Base-by-base conservation (phyloP, 1,140 invertebrate species). In the Ceratoteleas bidentatus region DNA sequence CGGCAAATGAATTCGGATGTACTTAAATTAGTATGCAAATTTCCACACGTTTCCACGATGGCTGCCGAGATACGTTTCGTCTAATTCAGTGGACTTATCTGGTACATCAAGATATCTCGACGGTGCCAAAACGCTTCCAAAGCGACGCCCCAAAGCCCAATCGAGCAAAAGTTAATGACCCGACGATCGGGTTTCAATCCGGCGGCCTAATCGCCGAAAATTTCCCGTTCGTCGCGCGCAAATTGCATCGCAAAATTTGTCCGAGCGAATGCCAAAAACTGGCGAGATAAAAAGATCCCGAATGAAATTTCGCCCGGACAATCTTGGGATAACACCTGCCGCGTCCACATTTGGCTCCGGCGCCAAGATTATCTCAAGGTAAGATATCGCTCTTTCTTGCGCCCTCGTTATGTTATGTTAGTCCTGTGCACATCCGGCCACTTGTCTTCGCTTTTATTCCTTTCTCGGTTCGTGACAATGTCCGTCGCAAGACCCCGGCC, bases 381-480 rank as follows among this genome's bases (percentile, higher is more conserved):
- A 72, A 72, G 68, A 60, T 70, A 65, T 60, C 65, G 65, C 50
- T 43, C 66, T 52, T 64, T 53, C 58, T 47, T 58, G 52, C 11
- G 43, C 9, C 56, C 58, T 68, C 56, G 57, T 77, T 77, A 66
- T 38, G 43, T 70, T 69, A 61, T 64, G 40, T 68, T 72, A 66
- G 43, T 36, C 60, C 47, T 36, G 50, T 49, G 62, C 43, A 50
- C 75, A 64, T 78, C 62, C 69, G 58, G 53, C 52, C 70, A 58
- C 74, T 68, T 56, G 57, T 69, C 64, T 58, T 58, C 49, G 9
- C 40, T 78, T 87, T 84, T 82, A 66, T 73, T 85, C 76, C 50
- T 78, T 72, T 72, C 66, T 69, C 13, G 53, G 52, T 73, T 84
- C 81, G 83, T 86, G 85, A 87, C 86, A 87, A 89, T 87, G 86